Evolutionary conservation across 2,888 invertebrate genomes (phyloP), one percentile per base, ranked within the genome.

Genomic region (Hydraecia micacea): DNA sequence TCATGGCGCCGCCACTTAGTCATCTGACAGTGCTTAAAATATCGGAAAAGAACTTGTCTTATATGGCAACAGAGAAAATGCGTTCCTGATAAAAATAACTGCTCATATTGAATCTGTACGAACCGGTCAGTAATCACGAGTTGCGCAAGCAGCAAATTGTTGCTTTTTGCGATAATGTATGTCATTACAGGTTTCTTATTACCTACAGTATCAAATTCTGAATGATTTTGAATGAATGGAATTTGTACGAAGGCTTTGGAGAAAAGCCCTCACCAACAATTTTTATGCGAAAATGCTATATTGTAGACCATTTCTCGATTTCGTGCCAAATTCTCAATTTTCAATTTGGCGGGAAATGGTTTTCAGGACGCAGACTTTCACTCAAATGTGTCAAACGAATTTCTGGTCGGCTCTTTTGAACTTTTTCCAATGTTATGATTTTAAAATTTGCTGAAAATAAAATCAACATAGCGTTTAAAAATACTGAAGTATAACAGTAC

Each of bases 21-120:
- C 84, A 82, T 55, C 13, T 52, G 63, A 49, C 32, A 71, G 62
- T 21, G 65, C 69, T 87, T 76, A 58, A 77, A 82, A 82, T 77
- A 82, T 84, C 79, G 62, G 73, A 77, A 80, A 87, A 77, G 73
- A 82, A 69, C 62, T 73, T 58, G 68, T 79, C 85, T 76, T 78
- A 73, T 77, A 83, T 73, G 77, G 88, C 69, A 69, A 65, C 82
- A 78, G 81, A 84, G 85, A 88, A 90, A 90, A 87, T 87, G 71
- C 77, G 78, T 89, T 86, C 84, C 70, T 83, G 90, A 86, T 89
- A 88, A 87, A 88, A 87, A 89, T 89, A 89, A 87, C 80, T 85
- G 83, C 79, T 73, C 60, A 66, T 80, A 85, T 89, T 86, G 83
- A 88, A 73, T 82, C 65, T 71, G 69, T 68, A 81, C 75, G 0